Base-by-base conservation (phyloP, 2,797 vertebrate genomes). In the Ceyx erithaca region DNA sequence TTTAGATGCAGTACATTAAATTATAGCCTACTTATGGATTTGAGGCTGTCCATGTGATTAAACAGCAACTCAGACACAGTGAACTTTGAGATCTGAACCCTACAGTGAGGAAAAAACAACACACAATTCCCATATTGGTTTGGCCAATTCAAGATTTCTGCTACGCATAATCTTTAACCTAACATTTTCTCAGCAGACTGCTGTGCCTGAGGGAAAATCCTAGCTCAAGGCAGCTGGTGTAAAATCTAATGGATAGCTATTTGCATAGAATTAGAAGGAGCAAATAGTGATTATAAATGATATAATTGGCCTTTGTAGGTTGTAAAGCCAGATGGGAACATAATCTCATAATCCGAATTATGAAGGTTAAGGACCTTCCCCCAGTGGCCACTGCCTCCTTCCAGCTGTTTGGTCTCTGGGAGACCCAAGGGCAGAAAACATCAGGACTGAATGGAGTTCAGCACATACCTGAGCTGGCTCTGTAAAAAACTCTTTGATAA, bases 61-160 rank as follows among this genome's bases (percentile, higher is more conserved):
- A 86, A 76, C 0, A 86, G 78, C 76, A 90, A 75, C 73, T 88
- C 15, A 4, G 80, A 30, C 59, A 75, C 14, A 33, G 70, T 59
- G 85, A 85, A 59, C 83, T 92, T 91, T 92, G 80, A 76, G 63
- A 76, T 69, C 30, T 37, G 46, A 83, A 66, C 57, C 40, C 31
- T 57, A 20, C 9, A n/a, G 55, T 0, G 6, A 81, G 40, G 31
- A n/a, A 72, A 54, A 76, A 83, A 12, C 28, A 83, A 33, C 62
- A 57, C 23, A 10, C 3, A 17, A 46, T 73, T 87, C 51, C 64
- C 41, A 16, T 31, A 33, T 7, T 35, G 55, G 25, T 66, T 71
- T 69, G 71, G 63, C 25, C 66, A 87, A 11, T 48, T 85, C 51
- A 58, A 0, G 2, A 75, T 33, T 46, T 85, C 62, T 78, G 54